phyloP scores from a whole-genome alignment of 2,888 invertebrate species.

The Agrotis segetum region DNA sequence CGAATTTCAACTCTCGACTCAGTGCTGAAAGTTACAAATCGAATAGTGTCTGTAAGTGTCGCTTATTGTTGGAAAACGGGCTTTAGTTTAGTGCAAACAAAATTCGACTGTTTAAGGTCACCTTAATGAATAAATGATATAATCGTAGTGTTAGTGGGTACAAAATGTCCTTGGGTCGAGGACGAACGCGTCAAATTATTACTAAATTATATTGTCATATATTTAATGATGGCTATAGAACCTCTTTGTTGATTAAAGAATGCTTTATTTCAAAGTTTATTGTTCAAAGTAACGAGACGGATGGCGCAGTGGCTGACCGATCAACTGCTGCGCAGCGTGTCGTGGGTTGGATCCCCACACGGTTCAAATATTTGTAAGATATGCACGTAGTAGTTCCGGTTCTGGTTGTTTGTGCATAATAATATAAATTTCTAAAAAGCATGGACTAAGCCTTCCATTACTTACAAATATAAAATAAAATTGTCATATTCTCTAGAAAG shows the following conservation, averaged over 20 bases:
- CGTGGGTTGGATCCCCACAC: too few relatives aligned
- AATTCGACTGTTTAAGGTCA: constrained; percentile 71
- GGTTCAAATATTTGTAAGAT: too few relatives aligned
- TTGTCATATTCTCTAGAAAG: too few relatives aligned
- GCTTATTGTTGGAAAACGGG: not conserved
- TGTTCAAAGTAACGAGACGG: too few relatives aligned
- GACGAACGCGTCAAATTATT: constrained; percentile 44
- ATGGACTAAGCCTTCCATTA: too few relatives aligned
- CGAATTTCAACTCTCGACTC: not conserved
- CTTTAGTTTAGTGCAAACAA: constrained; percentile 67
- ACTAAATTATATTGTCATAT: constrained; percentile 54
- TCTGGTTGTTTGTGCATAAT: too few relatives aligned
- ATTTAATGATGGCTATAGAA: constrained; percentile 43
- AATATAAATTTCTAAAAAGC: too few relatives aligned
- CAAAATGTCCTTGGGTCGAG: constrained; percentile 47
- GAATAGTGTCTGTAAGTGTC: not conserved
- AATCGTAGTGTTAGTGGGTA: constrained; percentile 10
- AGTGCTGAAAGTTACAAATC: not conserved
- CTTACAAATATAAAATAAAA: too few relatives aligned
- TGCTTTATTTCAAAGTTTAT: not conserved
- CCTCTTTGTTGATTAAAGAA: constrained; percentile 46
- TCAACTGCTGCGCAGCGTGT: too few relatives aligned
- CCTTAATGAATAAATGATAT: constrained; percentile 75
- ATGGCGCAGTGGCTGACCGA: too few relatives aligned
- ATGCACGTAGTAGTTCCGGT: too few relatives aligned